Evolutionary conservation across 2,888 invertebrate species (phyloP), one percentile per base, ranked within the genome.

Genomic region (Conistra vaccinii): DNA sequence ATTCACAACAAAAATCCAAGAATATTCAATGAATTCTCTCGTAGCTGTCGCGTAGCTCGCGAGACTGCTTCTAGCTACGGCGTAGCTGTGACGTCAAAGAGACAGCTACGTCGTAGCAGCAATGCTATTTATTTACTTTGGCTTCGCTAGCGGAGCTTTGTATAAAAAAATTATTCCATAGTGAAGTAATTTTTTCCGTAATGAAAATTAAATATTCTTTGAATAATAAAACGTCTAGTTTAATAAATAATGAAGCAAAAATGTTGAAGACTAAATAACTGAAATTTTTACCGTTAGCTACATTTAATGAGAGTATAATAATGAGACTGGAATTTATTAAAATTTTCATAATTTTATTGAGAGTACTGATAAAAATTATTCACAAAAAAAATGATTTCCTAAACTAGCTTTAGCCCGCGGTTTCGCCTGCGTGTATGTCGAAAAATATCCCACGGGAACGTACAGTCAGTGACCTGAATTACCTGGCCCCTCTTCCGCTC

Each of bases 91-190:
- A 62, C 53, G 45, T 55, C 60, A 62, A 42, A 26, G n/a, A 5
- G 5, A 5, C 26, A 42, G 58, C 65, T 76, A 76, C 58, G 65
- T 2, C 51, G 76, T 61, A 69, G 78, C 53, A 39, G 23, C 17
- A 23, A 20, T 14, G 20, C 2, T 1, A 48, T 17, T 62, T 39
- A 67, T 65, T 65, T 12, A 4, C 12, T 45, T 65, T 5, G 0
- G 12, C 20, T 32, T 57, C 17, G 7, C 17, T 26, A 51, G 14
- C n/a, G 20, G 3, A 51, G 9, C 10, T 60, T 42, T 20, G 6
- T 29, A 57, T 57, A 14, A 7, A 57, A 53, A 29, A 57, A 57
- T 57, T 20, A 20, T 20, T 57, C 17, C 17, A 20, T 57, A 55
- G 14, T 26, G 26, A 17, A 55, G 14, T 53, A n/a, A 12, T 12